Conservation (phyloP, 2,888 invertebrate species). For the Drosophila paranaensis region DNA sequence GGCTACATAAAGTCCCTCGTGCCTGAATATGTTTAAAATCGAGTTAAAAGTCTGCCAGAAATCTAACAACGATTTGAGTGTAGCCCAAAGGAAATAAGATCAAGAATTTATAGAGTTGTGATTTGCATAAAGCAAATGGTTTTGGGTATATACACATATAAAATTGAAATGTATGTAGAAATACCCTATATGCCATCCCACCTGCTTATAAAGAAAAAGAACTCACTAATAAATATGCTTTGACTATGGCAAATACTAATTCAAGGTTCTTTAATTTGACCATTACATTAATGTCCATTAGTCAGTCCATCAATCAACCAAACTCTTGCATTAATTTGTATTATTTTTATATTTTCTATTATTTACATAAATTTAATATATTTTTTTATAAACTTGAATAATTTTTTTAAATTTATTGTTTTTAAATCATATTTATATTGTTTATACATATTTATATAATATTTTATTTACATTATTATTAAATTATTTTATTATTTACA, state of each 20-base stretch:
- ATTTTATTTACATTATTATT: too few species aligned
- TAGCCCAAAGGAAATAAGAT: neutral
- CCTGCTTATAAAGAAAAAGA: too few species aligned
- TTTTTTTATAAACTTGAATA: neutral
- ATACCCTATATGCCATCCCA: too few species aligned
- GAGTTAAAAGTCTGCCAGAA: neutral
- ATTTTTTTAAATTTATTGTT: neutral
- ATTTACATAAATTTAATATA: neutral
- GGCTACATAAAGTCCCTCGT: slow-evolving; percentile 1
- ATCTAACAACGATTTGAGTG: neutral
- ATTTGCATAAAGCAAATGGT: neutral
- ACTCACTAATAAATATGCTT: too few species aligned
- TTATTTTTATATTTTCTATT: neutral
- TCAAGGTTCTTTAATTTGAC: too few species aligned
- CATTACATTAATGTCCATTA: neutral
- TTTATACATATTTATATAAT: too few species aligned
- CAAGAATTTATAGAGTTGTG: neutral
- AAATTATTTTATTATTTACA: too few species aligned
- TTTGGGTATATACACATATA: too few species aligned
- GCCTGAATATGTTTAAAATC: slow-evolving; percentile 27
- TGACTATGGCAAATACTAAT: too few species aligned
- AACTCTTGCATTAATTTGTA: too few species aligned
- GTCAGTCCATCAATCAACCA: neutral
- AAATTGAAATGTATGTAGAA: too few species aligned
- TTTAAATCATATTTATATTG: neutral